Conservation (phyloP, 2,888 invertebrate species). For the Drosophila mimica region DNA sequence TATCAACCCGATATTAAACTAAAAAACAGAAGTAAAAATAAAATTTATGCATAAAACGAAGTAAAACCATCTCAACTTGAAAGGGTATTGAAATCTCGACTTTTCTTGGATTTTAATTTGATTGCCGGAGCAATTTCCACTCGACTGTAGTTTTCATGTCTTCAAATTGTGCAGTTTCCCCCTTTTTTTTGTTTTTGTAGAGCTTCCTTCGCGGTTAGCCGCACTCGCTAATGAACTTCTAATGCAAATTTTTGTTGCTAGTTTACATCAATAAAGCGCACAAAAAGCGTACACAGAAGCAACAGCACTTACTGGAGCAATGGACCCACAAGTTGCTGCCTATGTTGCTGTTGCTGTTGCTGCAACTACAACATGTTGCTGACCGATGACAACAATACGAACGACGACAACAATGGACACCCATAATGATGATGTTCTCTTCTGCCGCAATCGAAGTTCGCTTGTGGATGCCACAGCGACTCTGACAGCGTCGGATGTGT, state of each 20-base stretch:
- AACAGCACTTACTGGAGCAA: conserved; percentile 52
- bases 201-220: conserved; percentile 60
- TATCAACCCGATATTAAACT: neutral
- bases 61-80: neutral
- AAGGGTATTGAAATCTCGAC: conserved; percentile 15
- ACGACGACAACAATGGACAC: conserved; percentile 55
- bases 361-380: conserved; percentile 51
- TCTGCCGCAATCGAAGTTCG: conserved; percentile 37
- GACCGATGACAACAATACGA: conserved; percentile 35
- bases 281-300: conserved; percentile 15
- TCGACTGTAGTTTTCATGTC: conserved; percentile 34
- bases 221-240: conserved; percentile 76
- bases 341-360: conserved; percentile 18
- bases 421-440: conserved; percentile 75
- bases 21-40: neutral
- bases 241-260: conserved; percentile 72
- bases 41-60: neutral
- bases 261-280: conserved; percentile 59
- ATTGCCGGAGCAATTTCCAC: conserved; percentile 17
- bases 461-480: conserved; percentile 55
- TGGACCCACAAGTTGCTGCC: conserved; percentile 60
- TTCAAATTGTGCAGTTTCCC: conserved; percentile 42
- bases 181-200: conserved; percentile 12
- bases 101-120: conserved; percentile 6
- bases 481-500: conserved; percentile 69